A percentile compares a stretch with the other conserved stretches of the same genome.
These are phyloP conservation scores for Ranitomeya variabilis DNA, from an alignment of 2,113 vertebrate genomes.

Conservation along the genomic window DNA sequence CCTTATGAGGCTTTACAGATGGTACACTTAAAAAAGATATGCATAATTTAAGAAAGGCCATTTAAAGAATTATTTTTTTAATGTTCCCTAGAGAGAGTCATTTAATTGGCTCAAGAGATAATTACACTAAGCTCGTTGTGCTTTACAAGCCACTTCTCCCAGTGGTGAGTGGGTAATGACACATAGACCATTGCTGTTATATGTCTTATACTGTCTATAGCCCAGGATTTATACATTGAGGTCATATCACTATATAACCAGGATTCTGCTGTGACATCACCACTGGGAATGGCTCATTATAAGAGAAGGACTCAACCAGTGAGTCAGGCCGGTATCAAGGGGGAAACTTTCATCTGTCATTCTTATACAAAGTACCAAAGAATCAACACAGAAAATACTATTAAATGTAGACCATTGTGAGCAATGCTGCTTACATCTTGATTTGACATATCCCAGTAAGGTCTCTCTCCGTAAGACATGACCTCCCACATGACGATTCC, in stretches of 20 bases:
- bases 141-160: constrained; percentile 33
- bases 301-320: background rate
- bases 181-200: background rate
- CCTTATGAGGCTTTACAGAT: constrained; percentile 71
- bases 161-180: constrained; percentile 35
- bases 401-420: background rate
- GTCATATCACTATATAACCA: constrained; percentile 27
- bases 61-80: constrained; percentile 74
- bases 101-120: constrained; percentile 65
- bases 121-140: constrained; percentile 61
- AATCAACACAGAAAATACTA: background rate
- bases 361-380: background rate
- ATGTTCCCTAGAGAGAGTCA: constrained; percentile 65
- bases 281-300: background rate
- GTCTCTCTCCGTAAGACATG: constrained; percentile 96
- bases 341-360: background rate
- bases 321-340: background rate
- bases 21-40: constrained; percentile 75
- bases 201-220: background rate
- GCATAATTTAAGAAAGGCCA: constrained; percentile 80
- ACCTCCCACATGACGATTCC: constrained; percentile 99
- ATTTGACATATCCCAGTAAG: constrained; percentile 99
- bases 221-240: constrained; percentile 1
- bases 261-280: constrained; percentile 30
- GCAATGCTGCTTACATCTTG: constrained; percentile 84